Percentiles rank a stretch among this genome's conserved stretches.
phyloP scores from a whole-genome alignment of 2,113 vertebrate genomes.

The Neomonachus schauinslandi region DNA sequence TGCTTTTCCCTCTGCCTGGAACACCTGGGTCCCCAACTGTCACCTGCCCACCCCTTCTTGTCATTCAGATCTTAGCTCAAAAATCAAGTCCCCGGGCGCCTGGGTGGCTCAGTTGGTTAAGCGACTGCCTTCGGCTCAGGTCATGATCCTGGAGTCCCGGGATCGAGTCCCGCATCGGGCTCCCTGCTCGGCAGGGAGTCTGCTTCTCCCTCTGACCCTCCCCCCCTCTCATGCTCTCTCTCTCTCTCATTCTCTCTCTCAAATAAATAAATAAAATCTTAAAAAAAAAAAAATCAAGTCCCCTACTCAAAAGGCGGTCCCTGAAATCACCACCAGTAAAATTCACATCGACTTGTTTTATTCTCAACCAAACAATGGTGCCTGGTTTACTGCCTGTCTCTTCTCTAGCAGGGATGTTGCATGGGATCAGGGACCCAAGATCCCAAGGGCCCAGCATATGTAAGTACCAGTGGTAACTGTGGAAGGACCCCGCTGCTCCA shows the following conservation, averaged over 20 bases:
- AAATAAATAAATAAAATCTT: no score
- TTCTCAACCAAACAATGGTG: not conserved
- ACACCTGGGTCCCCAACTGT: not conserved
- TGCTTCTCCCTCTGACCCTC: no score
- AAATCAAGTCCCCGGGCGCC: not conserved
- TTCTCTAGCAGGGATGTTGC: not conserved
- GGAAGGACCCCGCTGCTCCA: fast-evolving
- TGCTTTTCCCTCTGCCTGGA: not conserved
- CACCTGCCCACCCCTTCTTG: not conserved
- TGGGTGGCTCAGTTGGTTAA: no score
- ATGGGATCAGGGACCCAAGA: not conserved
- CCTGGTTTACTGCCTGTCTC: not conserved
- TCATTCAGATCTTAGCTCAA: not conserved
- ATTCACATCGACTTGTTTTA: not conserved
- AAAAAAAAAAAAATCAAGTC: not conserved
- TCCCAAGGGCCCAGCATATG: not conserved
- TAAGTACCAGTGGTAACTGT: not conserved
- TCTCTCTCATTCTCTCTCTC: no score
- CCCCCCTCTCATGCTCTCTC: no score
- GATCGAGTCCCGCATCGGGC: no score
- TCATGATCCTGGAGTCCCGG: no score
- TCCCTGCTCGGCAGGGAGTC: no score
- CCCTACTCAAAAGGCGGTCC: not conserved
- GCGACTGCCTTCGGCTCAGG: no score
- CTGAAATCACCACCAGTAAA: not conserved